phyloP scores from a whole-genome alignment of 2,113 vertebrate genomes.

The Copsychus sechellarum region DNA sequence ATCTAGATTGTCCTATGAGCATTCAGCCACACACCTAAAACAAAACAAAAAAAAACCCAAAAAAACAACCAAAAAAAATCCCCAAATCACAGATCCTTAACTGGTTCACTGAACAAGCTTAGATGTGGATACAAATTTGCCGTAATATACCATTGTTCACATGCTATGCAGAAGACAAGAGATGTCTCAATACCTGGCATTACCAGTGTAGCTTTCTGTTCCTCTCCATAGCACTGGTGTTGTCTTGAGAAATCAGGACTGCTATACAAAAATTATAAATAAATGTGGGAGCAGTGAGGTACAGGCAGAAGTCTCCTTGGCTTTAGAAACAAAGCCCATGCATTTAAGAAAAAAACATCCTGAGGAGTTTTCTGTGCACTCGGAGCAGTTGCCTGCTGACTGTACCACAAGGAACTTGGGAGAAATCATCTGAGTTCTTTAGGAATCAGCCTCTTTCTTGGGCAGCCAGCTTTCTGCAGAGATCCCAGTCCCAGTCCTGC shows the following conservation, averaged over 20 bases:
- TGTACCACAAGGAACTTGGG: background rate
- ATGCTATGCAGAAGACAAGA: background rate
- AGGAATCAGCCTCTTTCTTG: background rate
- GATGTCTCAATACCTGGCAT: background rate
- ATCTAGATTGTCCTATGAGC: background rate
- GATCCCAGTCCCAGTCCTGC: too few species aligned
- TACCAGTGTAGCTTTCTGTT: background rate
- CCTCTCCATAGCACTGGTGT: background rate
- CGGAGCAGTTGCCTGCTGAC: background rate
- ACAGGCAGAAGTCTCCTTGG: background rate
- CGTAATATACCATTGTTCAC: background rate
- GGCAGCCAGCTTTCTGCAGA: background rate
- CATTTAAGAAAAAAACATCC: background rate
- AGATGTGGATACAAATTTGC: background rate
- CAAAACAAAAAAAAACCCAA: background rate
- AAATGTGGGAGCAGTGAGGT: background rate
- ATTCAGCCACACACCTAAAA: background rate
- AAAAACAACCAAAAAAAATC: background rate
- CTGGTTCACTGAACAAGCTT: background rate
- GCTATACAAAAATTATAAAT: background rate
- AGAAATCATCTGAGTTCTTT: background rate
- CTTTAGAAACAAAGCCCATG: background rate
- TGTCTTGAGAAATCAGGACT: background rate
- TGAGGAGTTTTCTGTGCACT: background rate
- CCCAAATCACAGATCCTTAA: background rate